Evolutionary conservation across 2,797 vertebrate species (phyloP), one percentile per base, ranked within the genome.

Genomic region (Choloepus didactylus): DNA sequence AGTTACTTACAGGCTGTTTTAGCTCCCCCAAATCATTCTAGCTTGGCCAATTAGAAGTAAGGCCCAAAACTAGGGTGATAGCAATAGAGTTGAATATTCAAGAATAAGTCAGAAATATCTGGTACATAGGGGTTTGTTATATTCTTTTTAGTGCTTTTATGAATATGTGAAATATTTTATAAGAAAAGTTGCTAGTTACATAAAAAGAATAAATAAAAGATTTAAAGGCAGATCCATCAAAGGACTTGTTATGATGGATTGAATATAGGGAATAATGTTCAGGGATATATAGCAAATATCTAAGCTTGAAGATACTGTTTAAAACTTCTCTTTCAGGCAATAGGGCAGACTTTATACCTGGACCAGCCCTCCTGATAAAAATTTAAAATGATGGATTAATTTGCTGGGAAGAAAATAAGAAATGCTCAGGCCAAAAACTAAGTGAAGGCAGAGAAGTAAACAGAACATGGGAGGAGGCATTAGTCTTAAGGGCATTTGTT

Each of bases 81-180:
- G 18, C 27, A 83, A 9, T 83, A 85, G 64, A 93, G 29, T 91
- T 0, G 3, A 21, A 4, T 70, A 89, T 91, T 94, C 67, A 87
- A 67, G 49, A 91, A 66, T 95, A 93, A 94, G 62, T 89, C 21
- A 82, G 79, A 84, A 70, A 62, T 93, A 87, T 92, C 54, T 18
- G 54, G 18, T 56, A 56, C 54, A 56, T 21, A 56, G 54, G 6
- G 18, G 54, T 15, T 56, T 5, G 18, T 56, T 56, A 56, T 56
- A 56, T 56, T 56, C 54, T 56, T 56, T 56, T 56, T 56, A 56
- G 54, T 19, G 54, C 18, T 18, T 56, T 56, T 18, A 56, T 56
- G 54, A 56, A 56, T 21, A 56, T 56, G 54, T 56, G 54, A 56
- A 56, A 56, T 21, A 54, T 54, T 54, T 49, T 54, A 56, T 56